Evolutionary conservation across 2,797 vertebrate genomes (phyloP), one percentile per base, ranked within the genome.

Genomic region (Anolis apletophallus): DNA sequence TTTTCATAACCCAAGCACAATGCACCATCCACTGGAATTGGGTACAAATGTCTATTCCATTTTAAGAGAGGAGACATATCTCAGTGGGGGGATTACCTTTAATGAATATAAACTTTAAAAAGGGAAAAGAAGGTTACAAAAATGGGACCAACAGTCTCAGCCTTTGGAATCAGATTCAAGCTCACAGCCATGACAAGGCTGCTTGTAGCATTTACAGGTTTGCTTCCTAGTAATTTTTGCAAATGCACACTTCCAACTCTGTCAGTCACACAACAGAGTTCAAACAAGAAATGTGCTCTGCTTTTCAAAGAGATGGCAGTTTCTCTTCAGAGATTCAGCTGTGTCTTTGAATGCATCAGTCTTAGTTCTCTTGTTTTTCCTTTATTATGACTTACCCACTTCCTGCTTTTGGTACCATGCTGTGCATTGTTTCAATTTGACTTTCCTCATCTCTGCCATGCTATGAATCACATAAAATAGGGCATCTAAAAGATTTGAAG

Each of bases 261-360:
- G 40, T 78, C 55, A 85, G 64, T 69, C 68, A 88, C 61, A 87
- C 85, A 55, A 21, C 74, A 88, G 23, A 87, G 29, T 72, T 61
- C 86, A 92, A 90, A 72, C 50, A 75, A 84, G 61, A 87, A 50
- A 36, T 1, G 50, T 0, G 2, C 5, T 34, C 5, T 78, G 40
- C 50, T 84, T 80, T 78, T 29, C 73, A 87, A 54, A 84, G 29
- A 87, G 32, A 50, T 0, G 10, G 3, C 87, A 73, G 78, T 59
- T 84, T 88, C 86, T 90, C 80, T 29, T 82, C 16, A 50, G 82
- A 84, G 12, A 80, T 10, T 0, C 3, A 40, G 52, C 89, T 89
- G 87, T 9, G 34, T 88, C 29, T 80, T n/a, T 88, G 4, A 84
- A 6, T 50, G 32, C 3, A 50, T 80, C 50, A 50, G 29, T 74